These are phyloP conservation scores for Pteromalus puparum DNA, from an alignment of 1,140 invertebrate genomes.

Conservation along the genomic window DNA sequence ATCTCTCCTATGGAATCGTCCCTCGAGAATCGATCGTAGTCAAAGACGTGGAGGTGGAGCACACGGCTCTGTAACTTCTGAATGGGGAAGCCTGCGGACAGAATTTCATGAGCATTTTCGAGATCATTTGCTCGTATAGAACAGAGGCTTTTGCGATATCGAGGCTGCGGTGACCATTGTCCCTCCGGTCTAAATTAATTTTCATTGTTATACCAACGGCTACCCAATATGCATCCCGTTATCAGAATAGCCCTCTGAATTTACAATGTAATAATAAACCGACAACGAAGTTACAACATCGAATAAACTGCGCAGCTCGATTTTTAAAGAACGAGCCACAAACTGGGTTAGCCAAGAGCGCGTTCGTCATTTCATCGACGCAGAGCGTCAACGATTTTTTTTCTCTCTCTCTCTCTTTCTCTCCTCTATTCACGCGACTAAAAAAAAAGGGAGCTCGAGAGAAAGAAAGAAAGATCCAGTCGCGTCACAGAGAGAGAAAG, in stretches of 20 bases:
- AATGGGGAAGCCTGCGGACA: slow-evolving; percentile 86
- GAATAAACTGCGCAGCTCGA: too few species aligned
- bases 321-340: background rate
- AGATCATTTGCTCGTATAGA: too few species aligned
- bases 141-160: too few species aligned
- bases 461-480: background rate
- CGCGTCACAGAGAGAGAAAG: background rate
- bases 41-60: slow-evolving; percentile 95
- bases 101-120: background rate
- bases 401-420: too few species aligned
- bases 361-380: background rate
- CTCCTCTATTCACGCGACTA: background rate
- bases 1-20: slow-evolving; percentile 98
- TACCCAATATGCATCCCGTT: too few species aligned
- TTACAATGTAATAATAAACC: too few species aligned
- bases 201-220: too few species aligned
- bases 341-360: background rate
- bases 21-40: slow-evolving; percentile 95
- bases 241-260: too few species aligned
- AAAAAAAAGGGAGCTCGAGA: background rate
- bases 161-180: too few species aligned
- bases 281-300: too few species aligned
- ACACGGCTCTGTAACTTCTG: slow-evolving; percentile 94
- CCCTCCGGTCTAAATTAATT: too few species aligned
- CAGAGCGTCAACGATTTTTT: background rate